Base-by-base conservation (phyloP, 1,140 invertebrate genomes). In the Gryon sp. region DNA sequence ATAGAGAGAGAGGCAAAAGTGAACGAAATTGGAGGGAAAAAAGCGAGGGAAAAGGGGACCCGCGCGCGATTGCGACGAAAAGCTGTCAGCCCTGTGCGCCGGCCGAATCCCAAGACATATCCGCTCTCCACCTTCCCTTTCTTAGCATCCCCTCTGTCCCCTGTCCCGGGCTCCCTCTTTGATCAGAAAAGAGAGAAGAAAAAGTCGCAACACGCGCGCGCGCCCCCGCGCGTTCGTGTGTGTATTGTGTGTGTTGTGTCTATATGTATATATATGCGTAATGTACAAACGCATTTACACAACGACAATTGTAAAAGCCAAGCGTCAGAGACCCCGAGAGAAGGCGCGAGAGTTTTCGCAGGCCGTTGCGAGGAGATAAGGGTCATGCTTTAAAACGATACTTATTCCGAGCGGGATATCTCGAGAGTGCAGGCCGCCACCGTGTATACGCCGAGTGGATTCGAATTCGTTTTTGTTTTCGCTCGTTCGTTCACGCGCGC, bases 261-360 rank as follows among this genome's bases (percentile, higher is more conserved):
- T 16, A 18, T 45, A 18, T 46, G 50, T 20, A 16, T 55, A 50
- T 68, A 22, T 38, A 12, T 24, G 45, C 28, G 38, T 16, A n/a
- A 15, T 62, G 43, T 63, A n/a, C n/a, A n/a, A n/a, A n/a, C n/a
- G n/a, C n/a, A n/a, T n/a, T n/a, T n/a, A n/a, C n/a, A n/a, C n/a
- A n/a, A n/a, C n/a, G n/a, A n/a, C n/a, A n/a, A n/a, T n/a, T n/a
- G n/a, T n/a, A n/a, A n/a, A n/a, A n/a, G n/a, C n/a, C n/a, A n/a
- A n/a, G n/a, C n/a, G n/a, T n/a, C n/a, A n/a, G n/a, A n/a, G n/a
- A n/a, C n/a, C n/a, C n/a, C n/a, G n/a, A 45, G 18, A 55, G 50
- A 52, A 48, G 41, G 60, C 46, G 60, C 60, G 41, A 57, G 43
- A 59, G 16, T 52, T 60, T 46, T 52, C 66, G 52, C 43, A 11